phyloP scores from a whole-genome alignment of 2,888 invertebrate species.

The Idaea aversata region DNA sequence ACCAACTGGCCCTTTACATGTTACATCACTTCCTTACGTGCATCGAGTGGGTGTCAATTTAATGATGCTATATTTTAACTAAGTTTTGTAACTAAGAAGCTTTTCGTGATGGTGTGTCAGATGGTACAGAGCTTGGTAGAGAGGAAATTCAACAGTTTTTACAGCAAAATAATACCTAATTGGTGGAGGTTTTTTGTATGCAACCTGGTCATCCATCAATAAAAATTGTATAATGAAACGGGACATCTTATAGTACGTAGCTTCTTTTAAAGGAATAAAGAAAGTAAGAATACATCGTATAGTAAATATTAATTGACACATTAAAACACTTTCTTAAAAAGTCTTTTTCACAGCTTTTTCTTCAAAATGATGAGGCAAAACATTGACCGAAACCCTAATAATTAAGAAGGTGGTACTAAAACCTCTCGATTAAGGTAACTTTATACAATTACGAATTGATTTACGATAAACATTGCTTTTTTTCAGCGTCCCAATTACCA shows the following conservation, averaged over 20 bases:
- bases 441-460: conserved; percentile 42
- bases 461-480: conserved; percentile 39
- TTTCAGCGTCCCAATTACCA: conserved; percentile 36
- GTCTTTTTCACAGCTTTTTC: not conserved
- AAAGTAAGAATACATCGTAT: not conserved
- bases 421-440: conserved; percentile 18
- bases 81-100: not conserved
- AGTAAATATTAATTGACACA: not conserved
- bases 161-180: too few species aligned
- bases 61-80: conserved; percentile 23
- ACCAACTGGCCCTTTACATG: conserved; percentile 31
- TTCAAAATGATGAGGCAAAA: not conserved
- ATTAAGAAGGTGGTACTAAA: not conserved
- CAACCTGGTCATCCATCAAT: too few species aligned
- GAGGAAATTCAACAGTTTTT: too few species aligned
- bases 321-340: not conserved
- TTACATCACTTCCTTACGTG: conserved; percentile 40
- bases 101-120: not conserved
- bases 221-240: too few species aligned
- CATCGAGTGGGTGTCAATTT: conserved; percentile 36
- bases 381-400: not conserved
- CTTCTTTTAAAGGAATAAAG: not conserved
- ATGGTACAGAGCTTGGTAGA: not conserved
- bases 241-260: not conserved
- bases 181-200: too few species aligned